Evolutionary conservation across 53 echinoderm and acorn worm genomes (phyloP), one percentile per base, ranked within the genome.

Genomic region (Luidia sarsii): DNA sequence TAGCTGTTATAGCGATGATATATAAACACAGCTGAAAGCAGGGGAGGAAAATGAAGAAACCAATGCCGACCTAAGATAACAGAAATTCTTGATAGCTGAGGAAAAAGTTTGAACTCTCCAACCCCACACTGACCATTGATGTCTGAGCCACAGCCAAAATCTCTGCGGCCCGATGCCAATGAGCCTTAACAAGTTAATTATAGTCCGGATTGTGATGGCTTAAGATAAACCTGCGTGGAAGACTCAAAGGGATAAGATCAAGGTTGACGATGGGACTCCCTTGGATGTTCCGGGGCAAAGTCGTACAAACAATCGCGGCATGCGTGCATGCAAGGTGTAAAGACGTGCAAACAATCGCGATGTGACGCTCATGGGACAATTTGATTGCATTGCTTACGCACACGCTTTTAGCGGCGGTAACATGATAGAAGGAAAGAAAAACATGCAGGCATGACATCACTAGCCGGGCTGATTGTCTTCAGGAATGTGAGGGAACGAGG

Each of bases 151-250:
- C 33, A 49, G 50, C 33, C 3, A n/a, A 7, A 20, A 34, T 54
- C 56, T 50, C 41, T 41, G 41, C 16, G 50, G 33, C 9, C 50
- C 55, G 22, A 72, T 30, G 77, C 43, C 59, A 77, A 77, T 31
- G 19, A 28, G 31, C 46, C 48, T 57, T 77, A 77, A 77, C 22
- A 48, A 77, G 77, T 77, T 77, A 77, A 77, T 77, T 77, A 77
- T 48, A 59, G 59, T 30, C 19, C 36, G 61, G 60, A 61, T 56
- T 60, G 77, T 24, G 77, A 77, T 77, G 43, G 43, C 61, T 60
- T 29, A 43, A 61, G 60, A 45, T 59, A 45, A 77, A 72, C 20
- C 39, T 16, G 20, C 19, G 38, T 23, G 65, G 57, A 56, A 56
- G 37, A 56, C 8, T 77, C 77, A 29, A 19, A 29, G 30, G 60